Percentiles rank a stretch among this genome's conserved stretches.
These are phyloP conservation scores for Netelia inedita DNA, from an alignment of 2,888 invertebrate genomes.

Conservation along the genomic window DNA sequence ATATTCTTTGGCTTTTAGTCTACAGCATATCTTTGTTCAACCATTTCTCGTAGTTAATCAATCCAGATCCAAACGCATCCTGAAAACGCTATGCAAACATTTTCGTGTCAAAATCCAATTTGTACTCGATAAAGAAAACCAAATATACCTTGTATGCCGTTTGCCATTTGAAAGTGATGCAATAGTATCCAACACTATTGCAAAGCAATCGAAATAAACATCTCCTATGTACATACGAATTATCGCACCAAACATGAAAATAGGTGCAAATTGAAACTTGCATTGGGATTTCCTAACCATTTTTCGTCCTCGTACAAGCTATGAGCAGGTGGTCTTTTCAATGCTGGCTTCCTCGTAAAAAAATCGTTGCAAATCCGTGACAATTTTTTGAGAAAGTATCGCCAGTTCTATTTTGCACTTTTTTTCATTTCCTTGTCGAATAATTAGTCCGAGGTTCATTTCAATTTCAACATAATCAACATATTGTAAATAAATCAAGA, in stretches of 20 bases:
- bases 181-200: slow-evolving; percentile 8
- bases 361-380: background rate
- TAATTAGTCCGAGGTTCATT: too few relatives aligned
- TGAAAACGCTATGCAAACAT: background rate
- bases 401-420: too few relatives aligned
- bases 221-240: background rate
- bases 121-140: background rate
- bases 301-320: too few relatives aligned
- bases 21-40: slow-evolving; percentile 7
- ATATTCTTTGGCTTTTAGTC: slow-evolving; percentile 17
- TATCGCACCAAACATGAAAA: background rate
- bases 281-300: too few relatives aligned
- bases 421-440: too few relatives aligned
- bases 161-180: slow-evolving; percentile 11
- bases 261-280: background rate
- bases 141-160: background rate
- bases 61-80: slow-evolving; percentile 24
- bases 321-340: too few relatives aligned
- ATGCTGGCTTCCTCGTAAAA: background rate
- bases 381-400: too few relatives aligned
- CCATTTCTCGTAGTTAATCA: background rate
- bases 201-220: background rate
- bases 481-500: too few relatives aligned
- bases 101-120: background rate
- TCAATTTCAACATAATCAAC: too few relatives aligned